phyloP scores from a whole-genome alignment of 2,113 vertebrate species.

The Notiomystis cincta region DNA sequence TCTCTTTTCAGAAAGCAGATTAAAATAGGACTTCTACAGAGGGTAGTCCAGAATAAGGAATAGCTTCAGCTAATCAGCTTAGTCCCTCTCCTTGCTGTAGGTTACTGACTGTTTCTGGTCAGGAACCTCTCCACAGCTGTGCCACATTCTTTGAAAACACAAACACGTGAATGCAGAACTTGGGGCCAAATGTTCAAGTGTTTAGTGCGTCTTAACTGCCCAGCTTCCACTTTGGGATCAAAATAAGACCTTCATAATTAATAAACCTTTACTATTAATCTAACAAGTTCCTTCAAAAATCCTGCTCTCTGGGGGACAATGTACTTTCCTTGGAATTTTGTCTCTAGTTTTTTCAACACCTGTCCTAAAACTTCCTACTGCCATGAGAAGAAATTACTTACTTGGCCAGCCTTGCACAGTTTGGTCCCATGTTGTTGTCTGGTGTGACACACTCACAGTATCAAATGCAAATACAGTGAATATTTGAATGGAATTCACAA shows the following conservation, averaged over 20 bases:
- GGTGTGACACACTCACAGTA: not conserved
- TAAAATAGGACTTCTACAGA: not conserved
- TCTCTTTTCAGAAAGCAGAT: not conserved
- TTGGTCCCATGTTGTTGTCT: not conserved
- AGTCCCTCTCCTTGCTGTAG: not conserved
- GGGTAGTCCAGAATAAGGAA: not conserved
- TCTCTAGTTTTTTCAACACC: not conserved
- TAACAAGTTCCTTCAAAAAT: not conserved
- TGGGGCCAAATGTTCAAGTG: not conserved
- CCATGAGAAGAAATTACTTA: not conserved
- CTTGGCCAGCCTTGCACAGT: not conserved
- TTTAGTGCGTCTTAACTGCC: not conserved
- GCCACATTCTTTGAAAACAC: not conserved
- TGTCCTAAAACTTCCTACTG: not conserved
- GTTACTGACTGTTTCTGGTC: not conserved
- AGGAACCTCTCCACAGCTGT: not conserved
- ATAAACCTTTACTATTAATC: not conserved
- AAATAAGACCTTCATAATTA: not conserved
- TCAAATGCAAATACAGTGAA: slow-evolving; percentile 41
- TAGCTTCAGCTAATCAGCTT: not conserved
- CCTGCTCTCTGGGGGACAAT: not conserved
- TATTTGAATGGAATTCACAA: slow-evolving; percentile 42
- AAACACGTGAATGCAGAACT: not conserved
- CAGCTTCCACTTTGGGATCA: not conserved
- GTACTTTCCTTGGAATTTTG: not conserved